Percentiles rank a stretch among this genome's conserved stretches.
These are phyloP conservation scores for Tribolium freemani DNA, from an alignment of 2,888 invertebrate genomes.

Conservation along the genomic window DNA sequence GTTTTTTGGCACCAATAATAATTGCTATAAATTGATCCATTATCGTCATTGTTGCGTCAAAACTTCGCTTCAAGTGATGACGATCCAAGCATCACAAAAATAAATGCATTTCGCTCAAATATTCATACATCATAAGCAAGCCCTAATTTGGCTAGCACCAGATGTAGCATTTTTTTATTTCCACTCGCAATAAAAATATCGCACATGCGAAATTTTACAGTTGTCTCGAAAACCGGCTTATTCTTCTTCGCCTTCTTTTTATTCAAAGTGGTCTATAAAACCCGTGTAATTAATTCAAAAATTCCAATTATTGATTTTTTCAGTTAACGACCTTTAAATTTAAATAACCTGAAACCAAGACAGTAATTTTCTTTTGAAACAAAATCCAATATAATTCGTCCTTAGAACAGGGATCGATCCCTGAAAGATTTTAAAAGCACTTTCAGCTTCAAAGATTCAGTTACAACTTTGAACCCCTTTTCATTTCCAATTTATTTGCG, in stretches of 20 bases:
- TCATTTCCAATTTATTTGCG: conserved; percentile 14
- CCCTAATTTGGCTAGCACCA: background rate
- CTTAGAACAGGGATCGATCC: too few species aligned
- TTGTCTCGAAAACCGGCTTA: background rate
- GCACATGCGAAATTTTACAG: background rate
- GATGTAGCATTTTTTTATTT: background rate
- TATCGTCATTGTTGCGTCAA: conserved; percentile 43
- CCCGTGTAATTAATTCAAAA: background rate
- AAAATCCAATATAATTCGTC: conserved; percentile 17
- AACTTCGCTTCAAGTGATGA: conserved; percentile 28
- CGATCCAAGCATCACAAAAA: conserved; percentile 1
- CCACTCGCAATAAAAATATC: background rate
- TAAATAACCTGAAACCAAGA: background rate
- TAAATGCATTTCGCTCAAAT: background rate
- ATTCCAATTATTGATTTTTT: background rate
- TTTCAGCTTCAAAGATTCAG: conserved; percentile 10
- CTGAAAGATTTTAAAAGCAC: conserved; percentile 9
- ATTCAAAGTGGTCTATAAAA: background rate
- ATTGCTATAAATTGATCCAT: conserved; percentile 55
- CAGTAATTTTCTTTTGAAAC: background rate
- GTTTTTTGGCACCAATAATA: conserved; percentile 54
- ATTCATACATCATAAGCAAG: background rate
- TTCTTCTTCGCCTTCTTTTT: background rate
- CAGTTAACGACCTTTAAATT: background rate
- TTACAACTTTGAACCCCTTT: conserved; percentile 26